Conservation (phyloP, 1,140 invertebrate species). For the Atopsyche davidsoni region DNA sequence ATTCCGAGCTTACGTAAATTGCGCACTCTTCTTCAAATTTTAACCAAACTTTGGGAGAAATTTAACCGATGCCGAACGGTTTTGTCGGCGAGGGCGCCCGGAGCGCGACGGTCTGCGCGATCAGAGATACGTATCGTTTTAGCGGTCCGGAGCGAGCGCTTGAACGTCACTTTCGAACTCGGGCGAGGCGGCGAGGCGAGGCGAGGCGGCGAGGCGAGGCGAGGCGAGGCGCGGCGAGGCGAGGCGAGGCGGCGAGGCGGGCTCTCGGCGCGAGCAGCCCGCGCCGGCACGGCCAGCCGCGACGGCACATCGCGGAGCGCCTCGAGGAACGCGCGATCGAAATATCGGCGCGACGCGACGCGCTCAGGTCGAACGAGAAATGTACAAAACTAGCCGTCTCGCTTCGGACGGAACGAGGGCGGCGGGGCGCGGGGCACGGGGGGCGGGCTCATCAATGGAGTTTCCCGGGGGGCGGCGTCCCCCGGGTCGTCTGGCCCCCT, state of each 20-base stretch:
- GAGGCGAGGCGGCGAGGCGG: not conserved
- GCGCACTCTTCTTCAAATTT: too few species aligned
- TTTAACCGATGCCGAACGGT: too few species aligned
- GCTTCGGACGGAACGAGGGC: too few species aligned
- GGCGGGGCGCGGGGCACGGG: not conserved
- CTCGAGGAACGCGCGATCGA: too few species aligned
- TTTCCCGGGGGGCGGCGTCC: conserved; percentile 11
- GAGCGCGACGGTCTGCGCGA: not conserved
- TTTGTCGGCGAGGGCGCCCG: too few species aligned
- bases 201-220: too few species aligned
- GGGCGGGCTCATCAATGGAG: conserved; percentile 21
- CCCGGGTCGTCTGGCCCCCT: conserved; percentile 10
- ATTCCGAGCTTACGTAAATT: conserved; percentile 18
- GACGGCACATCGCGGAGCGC: too few species aligned
- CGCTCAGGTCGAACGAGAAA: too few species aligned
- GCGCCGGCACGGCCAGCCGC: not conserved
- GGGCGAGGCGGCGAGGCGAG: too few species aligned
- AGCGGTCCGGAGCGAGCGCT: not conserved
- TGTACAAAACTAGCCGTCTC: too few species aligned
- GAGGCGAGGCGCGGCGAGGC: too few species aligned
- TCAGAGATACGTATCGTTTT: not conserved
- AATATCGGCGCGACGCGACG: too few species aligned
- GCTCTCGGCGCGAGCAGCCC: not conserved
- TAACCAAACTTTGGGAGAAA: not conserved
- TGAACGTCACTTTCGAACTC: not conserved